Base-by-base conservation (phyloP, 64 coral and sea anemone species). In the Platygyra sinensis region DNA sequence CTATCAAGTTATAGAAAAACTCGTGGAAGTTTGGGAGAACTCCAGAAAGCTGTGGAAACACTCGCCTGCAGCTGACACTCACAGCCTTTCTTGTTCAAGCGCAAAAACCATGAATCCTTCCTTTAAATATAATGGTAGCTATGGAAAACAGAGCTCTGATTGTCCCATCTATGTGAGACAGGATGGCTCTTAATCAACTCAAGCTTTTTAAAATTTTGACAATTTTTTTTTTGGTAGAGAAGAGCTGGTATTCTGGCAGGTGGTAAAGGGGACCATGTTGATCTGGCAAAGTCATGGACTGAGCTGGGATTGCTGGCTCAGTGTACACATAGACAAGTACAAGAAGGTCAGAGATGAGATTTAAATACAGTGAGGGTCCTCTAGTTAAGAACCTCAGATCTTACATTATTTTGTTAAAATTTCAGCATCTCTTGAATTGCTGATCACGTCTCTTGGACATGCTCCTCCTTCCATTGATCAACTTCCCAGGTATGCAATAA, bases 281-380 rank as follows among this genome's bases (percentile, higher is more conserved):
- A 95, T 61, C 75, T 99, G 42, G 87, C 87, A 18, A 99, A 88
- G 83, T 91, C 97, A 27, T 99, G 97, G 97, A 92, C 94, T 39
- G 97, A 99, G 62, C 86, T 99, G 39, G 89, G 88, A 62, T 80
- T 99, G 22, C 39, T 99, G 15, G 94, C 97, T 52, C 97, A 99
- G 14, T 90, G 94, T 77, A 82, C 89, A 25, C 88, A 86, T 59
- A 90, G 76, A 60, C 55, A 67, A 25, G 54, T 95, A 30, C 90
- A 95, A 86, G 94, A 99, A 96, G 97, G 97, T 99, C 14, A 60
- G 71, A 39, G 36, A 22, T 0, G 22, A 69, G 22, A 69, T 25
- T 0, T 24, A 29, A n/a, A n/a, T 25, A 24, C 22, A 25, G 10
- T 27, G 65, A 24, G 10, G 65, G 4, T 65, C 19, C 4, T 11